Base-by-base conservation (phyloP, 1,140 invertebrate genomes). In the Odontomachus brunneus region DNA sequence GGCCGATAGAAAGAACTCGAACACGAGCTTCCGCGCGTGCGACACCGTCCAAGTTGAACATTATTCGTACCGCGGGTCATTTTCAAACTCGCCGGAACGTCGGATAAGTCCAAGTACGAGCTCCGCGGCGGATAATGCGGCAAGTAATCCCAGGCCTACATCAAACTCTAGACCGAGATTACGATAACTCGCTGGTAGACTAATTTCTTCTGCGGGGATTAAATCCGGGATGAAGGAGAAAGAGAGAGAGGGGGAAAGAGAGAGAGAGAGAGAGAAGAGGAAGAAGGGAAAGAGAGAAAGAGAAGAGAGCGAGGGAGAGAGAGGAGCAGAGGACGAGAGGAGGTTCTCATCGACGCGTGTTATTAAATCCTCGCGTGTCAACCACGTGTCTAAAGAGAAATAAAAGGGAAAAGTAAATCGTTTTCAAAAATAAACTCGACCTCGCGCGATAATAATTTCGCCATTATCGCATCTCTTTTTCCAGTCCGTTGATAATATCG, bases 1-100 rank as follows among this genome's bases (percentile, higher is more conserved):
- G 57, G 19, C 2, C 53, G 15, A 49, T 51, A 57, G 33, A 80
- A 85, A 71, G 78, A 66, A 78, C 17, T 82, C 51, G 3, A 3
- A 7, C 38, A 44, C 24, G 51, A 38, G 76, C 60, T 80, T 59
- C 3, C 51, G n/a, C n/a, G n/a, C n/a, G n/a, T n/a, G n/a, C 38
- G 38, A 74, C 73, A 62, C 44, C 19, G 11, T 66, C 29, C n/a
- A 62, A 78, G 14, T 49, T 38, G 44, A 22, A 69, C 29, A 62
- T 22, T 65, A 60, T 17, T 24, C 33, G 44, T 48, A 19, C 5
- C 9, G 7, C 14, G 24, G 3, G 2, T 62, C n/a, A 78, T 14
- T 67, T 84, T 53, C n/a, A 0, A 44, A 22, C 49, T 51, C 49
- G 76, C 2, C 49, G 44, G 55, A 60, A n/a, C 48, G 17, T 72